phyloP scores from a whole-genome alignment of 2,797 vertebrate species.

The Yasuhikotakia modesta region DNA sequence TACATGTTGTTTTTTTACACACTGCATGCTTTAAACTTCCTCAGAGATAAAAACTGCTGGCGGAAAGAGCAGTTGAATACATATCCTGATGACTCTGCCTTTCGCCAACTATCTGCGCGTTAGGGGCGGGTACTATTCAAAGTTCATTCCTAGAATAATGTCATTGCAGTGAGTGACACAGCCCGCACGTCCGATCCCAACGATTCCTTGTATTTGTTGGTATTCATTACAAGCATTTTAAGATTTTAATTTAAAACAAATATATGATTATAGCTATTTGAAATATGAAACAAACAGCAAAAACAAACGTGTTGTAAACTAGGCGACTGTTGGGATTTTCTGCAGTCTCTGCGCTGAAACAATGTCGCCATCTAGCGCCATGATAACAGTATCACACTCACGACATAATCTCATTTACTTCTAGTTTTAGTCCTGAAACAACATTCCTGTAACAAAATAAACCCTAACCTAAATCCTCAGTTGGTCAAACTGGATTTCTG shows the following conservation, averaged over 20 bases:
- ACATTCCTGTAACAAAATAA: no score
- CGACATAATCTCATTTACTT: no score
- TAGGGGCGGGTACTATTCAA: conserved; percentile 68
- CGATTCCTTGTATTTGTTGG: background rate
- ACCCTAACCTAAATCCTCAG: no score
- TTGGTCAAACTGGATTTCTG: no score
- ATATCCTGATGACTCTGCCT: background rate
- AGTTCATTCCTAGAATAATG: conserved; percentile 60
- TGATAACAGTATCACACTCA: no score
- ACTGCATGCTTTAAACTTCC: conserved; percentile 63
- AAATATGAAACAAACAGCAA: background rate
- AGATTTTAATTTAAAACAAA: background rate
- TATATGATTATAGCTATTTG: background rate
- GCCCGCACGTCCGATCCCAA: no score
- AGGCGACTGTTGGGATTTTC: background rate
- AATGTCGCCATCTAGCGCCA: conserved; percentile 27
- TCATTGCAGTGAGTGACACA: background rate
- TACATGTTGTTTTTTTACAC: conserved; percentile 59
- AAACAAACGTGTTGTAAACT: background rate
- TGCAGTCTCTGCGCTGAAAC: background rate
- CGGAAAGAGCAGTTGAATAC: background rate
- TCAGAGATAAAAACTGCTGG: background rate
- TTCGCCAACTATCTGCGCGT: background rate
- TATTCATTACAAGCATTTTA: background rate
- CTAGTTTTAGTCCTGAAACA: no score